These are phyloP conservation scores for Dasyornis broadbenti DNA, from an alignment of 2,113 vertebrate genomes.

Conservation along the genomic window DNA sequence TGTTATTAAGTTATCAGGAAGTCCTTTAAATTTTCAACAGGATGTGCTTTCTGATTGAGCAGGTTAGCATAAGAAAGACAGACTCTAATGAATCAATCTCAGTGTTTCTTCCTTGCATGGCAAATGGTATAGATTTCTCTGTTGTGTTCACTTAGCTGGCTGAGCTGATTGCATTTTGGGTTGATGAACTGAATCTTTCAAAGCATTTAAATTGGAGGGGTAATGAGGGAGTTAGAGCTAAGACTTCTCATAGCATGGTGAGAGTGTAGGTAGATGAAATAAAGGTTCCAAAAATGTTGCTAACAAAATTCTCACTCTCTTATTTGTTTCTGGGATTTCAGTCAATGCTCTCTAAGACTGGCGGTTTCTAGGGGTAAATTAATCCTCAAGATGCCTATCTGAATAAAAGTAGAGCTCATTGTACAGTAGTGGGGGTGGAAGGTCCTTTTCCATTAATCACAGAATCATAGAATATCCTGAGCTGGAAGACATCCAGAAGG, in stretches of 20 bases:
- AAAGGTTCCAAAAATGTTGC: neutral
- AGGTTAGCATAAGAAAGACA: slow-evolving; percentile 8
- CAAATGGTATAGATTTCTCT: neutral
- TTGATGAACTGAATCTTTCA: slow-evolving; percentile 45
- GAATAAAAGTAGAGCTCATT: neutral
- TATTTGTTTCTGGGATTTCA: neutral
- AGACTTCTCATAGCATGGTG: neutral
- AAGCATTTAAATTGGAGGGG: slow-evolving; percentile 20
- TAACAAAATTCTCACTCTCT: neutral
- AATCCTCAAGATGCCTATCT: neutral
- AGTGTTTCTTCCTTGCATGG: slow-evolving; percentile 1
- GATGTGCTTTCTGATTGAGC: slow-evolving; percentile 20
- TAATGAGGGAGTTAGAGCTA: neutral
- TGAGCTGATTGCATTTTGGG: slow-evolving; percentile 32
- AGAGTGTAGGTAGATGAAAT: neutral
- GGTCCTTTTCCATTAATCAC: neutral
- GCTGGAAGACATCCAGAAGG: neutral
- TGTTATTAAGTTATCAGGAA: slow-evolving; percentile 32
- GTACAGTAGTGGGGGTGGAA: neutral
- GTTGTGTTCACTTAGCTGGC: slow-evolving; percentile 7
- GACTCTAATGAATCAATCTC: slow-evolving; percentile 28
- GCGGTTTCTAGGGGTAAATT: neutral
- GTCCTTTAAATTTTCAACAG: slow-evolving; percentile 37
- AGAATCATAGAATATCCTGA: neutral
- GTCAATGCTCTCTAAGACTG: neutral